phyloP scores from a whole-genome alignment of 30 jellyfish, hydroid and myxozoan genomes.

The Turritopsis dohrnii region DNA sequence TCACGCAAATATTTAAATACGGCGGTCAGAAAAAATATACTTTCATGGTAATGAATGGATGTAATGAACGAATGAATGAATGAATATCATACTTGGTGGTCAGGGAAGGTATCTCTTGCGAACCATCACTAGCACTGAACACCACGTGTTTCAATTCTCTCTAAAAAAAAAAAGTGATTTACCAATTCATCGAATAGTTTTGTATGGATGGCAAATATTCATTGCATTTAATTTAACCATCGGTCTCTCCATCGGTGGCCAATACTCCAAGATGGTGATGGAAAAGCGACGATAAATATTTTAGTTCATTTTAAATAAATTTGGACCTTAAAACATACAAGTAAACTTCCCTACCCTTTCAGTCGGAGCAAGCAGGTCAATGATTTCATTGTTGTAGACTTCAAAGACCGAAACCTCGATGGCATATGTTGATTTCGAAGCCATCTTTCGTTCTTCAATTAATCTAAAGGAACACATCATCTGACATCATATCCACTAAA shows the following conservation, averaged over 20 bases:
- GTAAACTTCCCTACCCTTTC: conserved; percentile 41
- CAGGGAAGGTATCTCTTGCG: conserved; percentile 81
- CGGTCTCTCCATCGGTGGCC: too few relatives aligned
- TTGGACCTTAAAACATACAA: neutral
- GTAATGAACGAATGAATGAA: too few relatives aligned
- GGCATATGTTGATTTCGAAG: conserved; percentile 44
- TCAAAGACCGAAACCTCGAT: conserved; percentile 77
- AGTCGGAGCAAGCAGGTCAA: conserved; percentile 63
- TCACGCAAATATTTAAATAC: too few relatives aligned
- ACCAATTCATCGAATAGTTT: neutral
- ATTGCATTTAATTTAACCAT: too few relatives aligned
- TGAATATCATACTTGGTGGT: conserved; percentile 53
- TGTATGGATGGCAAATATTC: too few relatives aligned
- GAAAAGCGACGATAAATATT: too few relatives aligned
- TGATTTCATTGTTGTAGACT: conserved; percentile 55
- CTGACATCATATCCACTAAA: too few relatives aligned
- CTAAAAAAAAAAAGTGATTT: conserved; percentile 28
- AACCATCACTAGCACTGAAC: conserved; percentile 81
- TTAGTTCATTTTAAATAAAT: too few relatives aligned
- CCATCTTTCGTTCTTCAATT: conserved; percentile 50
- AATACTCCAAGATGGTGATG: too few relatives aligned
- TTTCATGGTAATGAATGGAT: too few relatives aligned
- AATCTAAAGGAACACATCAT: conserved; percentile 22
- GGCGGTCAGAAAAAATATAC: too few relatives aligned
- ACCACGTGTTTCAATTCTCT: conserved; percentile 61